phyloP scores from a whole-genome alignment of 2,797 vertebrate genomes.

The Phalanger gymnotis region DNA sequence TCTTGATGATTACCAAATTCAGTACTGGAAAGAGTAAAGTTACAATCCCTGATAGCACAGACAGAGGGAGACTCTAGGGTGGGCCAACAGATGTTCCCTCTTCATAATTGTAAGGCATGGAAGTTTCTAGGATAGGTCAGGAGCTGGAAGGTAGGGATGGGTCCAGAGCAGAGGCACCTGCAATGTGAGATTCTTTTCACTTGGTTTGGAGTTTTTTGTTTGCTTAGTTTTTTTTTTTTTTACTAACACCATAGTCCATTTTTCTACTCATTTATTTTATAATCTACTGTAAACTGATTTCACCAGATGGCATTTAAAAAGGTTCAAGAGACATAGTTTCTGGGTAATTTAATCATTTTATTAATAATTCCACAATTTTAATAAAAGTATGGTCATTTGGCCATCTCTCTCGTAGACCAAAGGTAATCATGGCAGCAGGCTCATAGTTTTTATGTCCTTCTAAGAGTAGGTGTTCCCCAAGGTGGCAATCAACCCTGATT shows the following conservation, averaged over 20 bases:
- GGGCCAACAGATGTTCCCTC: not conserved
- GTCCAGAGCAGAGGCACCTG: not conserved
- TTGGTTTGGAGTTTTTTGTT: not conserved
- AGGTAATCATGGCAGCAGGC: not conserved
- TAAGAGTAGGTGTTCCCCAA: not conserved
- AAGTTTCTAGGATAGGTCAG: not conserved
- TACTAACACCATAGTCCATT: not conserved
- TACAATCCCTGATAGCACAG: not conserved
- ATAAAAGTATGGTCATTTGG: no score
- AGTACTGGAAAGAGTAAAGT: not conserved
- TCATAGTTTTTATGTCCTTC: not conserved
- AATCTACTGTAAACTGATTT: not conserved
- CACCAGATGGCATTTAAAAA: not conserved
- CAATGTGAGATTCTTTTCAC: not conserved
- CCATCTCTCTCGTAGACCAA: not conserved
- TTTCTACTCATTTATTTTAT: not conserved
- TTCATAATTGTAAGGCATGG: not conserved
- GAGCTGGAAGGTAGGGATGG: not conserved
- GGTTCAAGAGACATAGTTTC: not conserved
- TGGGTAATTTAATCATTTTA: not conserved
- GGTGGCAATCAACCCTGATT: not conserved
- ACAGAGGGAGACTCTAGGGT: not conserved
- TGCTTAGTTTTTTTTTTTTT: not conserved
- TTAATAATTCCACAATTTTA: not conserved
- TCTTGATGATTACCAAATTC: not conserved